Evolutionary conservation across 2,797 vertebrate genomes (phyloP).

Genomic region (Enteromius paludinosus): DNA sequence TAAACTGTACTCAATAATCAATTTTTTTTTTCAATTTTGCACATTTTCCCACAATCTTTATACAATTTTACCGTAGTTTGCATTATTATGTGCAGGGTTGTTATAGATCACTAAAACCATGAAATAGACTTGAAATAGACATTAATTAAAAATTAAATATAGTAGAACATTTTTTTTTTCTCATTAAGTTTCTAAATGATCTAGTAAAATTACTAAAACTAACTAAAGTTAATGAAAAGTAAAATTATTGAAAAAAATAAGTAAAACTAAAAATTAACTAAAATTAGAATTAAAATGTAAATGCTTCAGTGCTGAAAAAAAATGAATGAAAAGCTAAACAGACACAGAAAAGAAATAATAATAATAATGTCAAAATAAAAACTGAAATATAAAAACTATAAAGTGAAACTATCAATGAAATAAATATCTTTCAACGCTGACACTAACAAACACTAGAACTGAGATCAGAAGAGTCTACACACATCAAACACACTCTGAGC

Average conservation of each 20-base stretch:
- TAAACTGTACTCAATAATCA: background rate
- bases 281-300: background rate
- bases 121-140: background rate
- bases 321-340: background rate
- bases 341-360: background rate
- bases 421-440: background rate
- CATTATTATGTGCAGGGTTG: background rate
- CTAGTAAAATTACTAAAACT: background rate
- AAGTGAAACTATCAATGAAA: background rate
- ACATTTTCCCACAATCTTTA: background rate
- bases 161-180: background rate
- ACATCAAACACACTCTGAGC: slow-evolving; percentile 52
- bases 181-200: background rate
- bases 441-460: background rate
- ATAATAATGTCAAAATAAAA: background rate
- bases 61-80: background rate
- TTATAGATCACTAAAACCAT: background rate
- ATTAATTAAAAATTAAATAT: background rate
- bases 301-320: background rate
- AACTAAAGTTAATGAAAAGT: background rate
- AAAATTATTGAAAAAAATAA: background rate
- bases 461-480: background rate
- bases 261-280: background rate
- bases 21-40: background rate
- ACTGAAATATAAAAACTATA: background rate